Base-by-base conservation (phyloP, 1,140 invertebrate genomes). In the Leguminivora glycinivorella region DNA sequence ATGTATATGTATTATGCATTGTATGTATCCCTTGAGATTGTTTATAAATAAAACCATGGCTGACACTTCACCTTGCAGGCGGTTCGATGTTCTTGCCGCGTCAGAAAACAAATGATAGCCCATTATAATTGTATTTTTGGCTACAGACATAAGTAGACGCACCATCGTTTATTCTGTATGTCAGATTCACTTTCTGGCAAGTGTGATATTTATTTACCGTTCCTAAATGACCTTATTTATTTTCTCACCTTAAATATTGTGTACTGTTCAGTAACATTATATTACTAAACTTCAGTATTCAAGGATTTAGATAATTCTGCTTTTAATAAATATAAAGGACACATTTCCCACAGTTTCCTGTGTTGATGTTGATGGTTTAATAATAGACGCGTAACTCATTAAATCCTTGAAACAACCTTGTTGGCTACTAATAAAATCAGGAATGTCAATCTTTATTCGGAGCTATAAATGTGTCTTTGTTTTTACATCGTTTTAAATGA, bases 121-220 rank as follows among this genome's bases (percentile, higher is more conserved):
- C 47, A 52, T 52, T 52, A 22, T 52, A 52, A 52, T 52, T 52
- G 19, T 52, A 52, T 10, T 52, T 52, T 52, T 52, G 47, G 19
- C 7, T 52, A 52, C 47, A 52, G n/a, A 52, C 43, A 22, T 19
- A 2, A 52, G 3, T 52, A 52, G 47, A 52, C 47, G 40, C 40
- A 17, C 43, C 17, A 47, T 17, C 43, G 43, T 17, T 14, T 38
- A 52, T 52, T 9, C 19, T 7, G 6, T 22, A 6, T 22, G 17
- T 22, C 47, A 52, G 47, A 52, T 52, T 52, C 47, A 52, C 47
- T 52, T 52, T 22, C 17, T 22, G 34, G 34, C 34, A 38, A 38
- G 34, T 2, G 34, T 38, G 10, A 9, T 14, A 38, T 38, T 38
- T 38, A 38, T 38, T 38, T 38, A 38, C 34, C 34, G 6, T 38